phyloP scores from a whole-genome alignment of 2,797 vertebrate genomes.

The Poeciliopsis infans region DNA sequence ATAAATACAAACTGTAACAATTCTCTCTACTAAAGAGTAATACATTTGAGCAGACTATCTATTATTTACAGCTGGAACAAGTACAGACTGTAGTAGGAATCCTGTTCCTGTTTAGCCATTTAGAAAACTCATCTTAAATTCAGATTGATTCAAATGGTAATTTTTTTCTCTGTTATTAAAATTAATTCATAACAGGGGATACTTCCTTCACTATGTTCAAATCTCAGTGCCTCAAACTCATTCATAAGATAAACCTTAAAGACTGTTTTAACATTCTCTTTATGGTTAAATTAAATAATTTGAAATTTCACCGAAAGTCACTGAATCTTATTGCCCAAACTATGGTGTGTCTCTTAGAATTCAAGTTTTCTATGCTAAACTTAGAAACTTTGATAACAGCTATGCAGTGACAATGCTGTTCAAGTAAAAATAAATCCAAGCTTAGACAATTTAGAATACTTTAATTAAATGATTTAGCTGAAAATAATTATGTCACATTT shows the following conservation, averaged over 20 bases:
- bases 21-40: conserved; percentile 36
- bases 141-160: conserved; percentile 36
- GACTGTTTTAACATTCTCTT: conserved; percentile 72
- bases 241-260: too few species aligned
- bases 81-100: conserved; percentile 45
- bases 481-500: neutral
- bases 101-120: conserved; percentile 31
- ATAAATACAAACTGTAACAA: conserved; percentile 37
- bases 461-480: neutral
- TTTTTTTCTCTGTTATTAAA: conserved; percentile 47
- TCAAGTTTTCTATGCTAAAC: neutral
- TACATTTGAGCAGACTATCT: conserved; percentile 58
- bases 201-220: conserved; percentile 67
- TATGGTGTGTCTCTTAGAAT: neutral
- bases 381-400: neutral
- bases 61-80: conserved; percentile 57
- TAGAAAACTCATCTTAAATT: conserved; percentile 43
- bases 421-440: neutral
- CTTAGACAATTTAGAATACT: neutral
- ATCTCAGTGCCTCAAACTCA: conserved; percentile 76
- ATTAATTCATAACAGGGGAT: conserved; percentile 55
- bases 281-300: conserved; percentile 66
- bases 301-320: conserved; percentile 30
- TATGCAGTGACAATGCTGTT: neutral
- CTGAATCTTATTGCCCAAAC: neutral